A percentile compares a stretch with the other conserved stretches of the same genome.
Conservation (phyloP, 2,113 vertebrate species). For the Gnathonemus echidnorhynchus region DNA sequence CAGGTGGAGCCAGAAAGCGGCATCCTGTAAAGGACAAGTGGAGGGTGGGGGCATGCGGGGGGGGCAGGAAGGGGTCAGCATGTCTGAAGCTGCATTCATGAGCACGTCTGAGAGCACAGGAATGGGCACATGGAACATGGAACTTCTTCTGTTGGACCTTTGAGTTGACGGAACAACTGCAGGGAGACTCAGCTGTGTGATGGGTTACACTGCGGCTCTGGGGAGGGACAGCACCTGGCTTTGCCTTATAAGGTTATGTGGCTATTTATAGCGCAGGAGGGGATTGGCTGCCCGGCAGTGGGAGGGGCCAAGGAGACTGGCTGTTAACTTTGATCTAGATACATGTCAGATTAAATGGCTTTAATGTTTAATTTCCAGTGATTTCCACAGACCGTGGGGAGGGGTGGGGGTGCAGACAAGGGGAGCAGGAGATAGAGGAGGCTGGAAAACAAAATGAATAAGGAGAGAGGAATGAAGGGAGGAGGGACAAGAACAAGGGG, state of each 20-base stretch:
- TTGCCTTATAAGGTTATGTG: slow-evolving; percentile 13
- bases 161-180: background rate
- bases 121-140: no score
- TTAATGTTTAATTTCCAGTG: background rate
- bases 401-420: background rate
- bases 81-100: background rate
- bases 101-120: background rate
- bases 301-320: background rate
- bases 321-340: background rate
- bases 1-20: background rate
- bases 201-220: background rate
- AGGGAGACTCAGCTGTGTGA: background rate
- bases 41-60: no score
- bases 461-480: background rate
- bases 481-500: background rate
- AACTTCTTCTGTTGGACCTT: background rate
- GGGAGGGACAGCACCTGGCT: background rate
- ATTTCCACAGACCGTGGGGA: background rate
- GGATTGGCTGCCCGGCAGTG: background rate
- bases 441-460: background rate
- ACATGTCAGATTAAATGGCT: no score
- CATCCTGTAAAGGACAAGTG: background rate
- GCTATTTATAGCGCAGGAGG: background rate
- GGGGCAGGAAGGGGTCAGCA: background rate
- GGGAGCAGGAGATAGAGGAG: background rate